phyloP scores from a whole-genome alignment of 2,797 vertebrate species.

The Lacerta viridis region DNA sequence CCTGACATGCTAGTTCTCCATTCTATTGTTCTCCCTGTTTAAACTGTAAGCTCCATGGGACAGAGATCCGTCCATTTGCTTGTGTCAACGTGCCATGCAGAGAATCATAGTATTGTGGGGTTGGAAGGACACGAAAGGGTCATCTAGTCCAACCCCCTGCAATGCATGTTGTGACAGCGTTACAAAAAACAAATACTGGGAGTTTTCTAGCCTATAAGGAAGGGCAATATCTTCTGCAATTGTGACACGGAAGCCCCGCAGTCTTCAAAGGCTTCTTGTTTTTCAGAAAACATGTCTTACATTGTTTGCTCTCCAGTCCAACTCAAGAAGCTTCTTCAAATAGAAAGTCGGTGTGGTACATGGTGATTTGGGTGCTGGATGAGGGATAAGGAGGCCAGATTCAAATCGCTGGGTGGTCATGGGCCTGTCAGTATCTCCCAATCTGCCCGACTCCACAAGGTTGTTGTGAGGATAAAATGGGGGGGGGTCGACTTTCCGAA shows the following conservation, averaged over 20 bases:
- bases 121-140: too few species aligned
- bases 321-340: neutral
- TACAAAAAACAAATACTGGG: neutral
- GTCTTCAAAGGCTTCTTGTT: too few species aligned
- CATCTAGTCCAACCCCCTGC: too few species aligned
- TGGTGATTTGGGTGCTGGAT: neutral
- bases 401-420: neutral
- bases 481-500: neutral
- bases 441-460: neutral
- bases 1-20: neutral
- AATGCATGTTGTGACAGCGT: neutral
- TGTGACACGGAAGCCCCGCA: neutral
- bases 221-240: neutral
- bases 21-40: neutral
- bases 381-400: neutral
- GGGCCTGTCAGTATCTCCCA: neutral
- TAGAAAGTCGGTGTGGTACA: neutral
- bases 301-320: neutral
- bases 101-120: too few species aligned
- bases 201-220: neutral
- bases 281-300: neutral
- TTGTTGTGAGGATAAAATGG: neutral
- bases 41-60: neutral
- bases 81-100: neutral
- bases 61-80: neutral